These are phyloP conservation scores for Gobionotothen gibberifrons DNA, from an alignment of 2,797 vertebrate genomes.

Conservation along the genomic window DNA sequence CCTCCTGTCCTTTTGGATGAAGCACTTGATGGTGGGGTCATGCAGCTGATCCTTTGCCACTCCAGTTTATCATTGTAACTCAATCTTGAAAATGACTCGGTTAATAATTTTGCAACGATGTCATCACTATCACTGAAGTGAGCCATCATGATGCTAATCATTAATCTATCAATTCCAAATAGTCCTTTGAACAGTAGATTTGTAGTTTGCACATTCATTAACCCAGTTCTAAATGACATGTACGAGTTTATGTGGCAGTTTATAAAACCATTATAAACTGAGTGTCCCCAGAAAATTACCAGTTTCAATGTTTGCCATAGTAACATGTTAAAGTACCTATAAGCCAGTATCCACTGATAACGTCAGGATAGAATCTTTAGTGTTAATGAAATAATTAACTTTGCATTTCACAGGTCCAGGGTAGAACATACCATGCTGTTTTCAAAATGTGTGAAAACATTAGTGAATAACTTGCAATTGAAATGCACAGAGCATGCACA, in stretches of 20 bases:
- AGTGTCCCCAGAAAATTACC: background rate
- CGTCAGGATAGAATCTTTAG: background rate
- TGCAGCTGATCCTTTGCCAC: too few species aligned
- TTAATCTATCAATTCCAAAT: background rate
- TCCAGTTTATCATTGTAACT: too few species aligned
- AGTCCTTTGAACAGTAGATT: background rate
- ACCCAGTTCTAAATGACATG: background rate
- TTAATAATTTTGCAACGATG: too few species aligned
- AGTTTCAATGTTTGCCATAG: background rate
- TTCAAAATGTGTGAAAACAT: background rate
- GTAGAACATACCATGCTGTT: background rate
- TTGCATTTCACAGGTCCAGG: background rate
- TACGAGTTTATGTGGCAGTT: background rate
- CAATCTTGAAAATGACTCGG: too few species aligned
- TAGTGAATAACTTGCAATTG: background rate
- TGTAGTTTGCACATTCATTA: background rate
- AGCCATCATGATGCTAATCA: too few species aligned
- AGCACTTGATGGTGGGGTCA: too few species aligned
- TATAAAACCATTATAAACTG: background rate
- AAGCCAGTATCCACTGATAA: background rate
- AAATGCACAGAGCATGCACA: background rate
- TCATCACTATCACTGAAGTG: too few species aligned
- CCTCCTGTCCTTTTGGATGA: too few species aligned
- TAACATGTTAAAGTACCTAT: background rate
- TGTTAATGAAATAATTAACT: background rate